A percentile compares a stretch with the other conserved stretches of the same genome.
Conservation (phyloP, 2,113 vertebrate genomes). For the Sphaerodactylus townsendi region DNA sequence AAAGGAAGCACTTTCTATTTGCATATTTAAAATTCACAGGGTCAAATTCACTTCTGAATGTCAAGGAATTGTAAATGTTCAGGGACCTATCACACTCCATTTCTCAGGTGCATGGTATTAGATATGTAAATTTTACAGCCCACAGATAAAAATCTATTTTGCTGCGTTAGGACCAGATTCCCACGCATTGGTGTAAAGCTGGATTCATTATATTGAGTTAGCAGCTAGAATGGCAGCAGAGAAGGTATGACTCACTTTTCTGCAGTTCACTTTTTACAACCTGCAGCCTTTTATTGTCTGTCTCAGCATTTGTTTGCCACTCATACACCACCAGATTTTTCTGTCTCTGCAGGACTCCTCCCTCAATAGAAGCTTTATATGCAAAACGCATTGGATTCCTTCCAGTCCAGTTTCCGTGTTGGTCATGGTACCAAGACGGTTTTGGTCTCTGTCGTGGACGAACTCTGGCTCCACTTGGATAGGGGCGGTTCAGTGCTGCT, state of each 20-base stretch:
- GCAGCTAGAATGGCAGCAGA: neutral
- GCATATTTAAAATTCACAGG: slow-evolving; percentile 13
- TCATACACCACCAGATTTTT: neutral
- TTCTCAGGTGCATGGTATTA: neutral
- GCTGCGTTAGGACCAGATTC: neutral
- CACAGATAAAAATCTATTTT: neutral
- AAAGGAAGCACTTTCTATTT: slow-evolving; percentile 6
- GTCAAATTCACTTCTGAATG: slow-evolving; percentile 13
- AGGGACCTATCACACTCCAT: neutral
- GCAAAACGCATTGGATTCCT: no score
- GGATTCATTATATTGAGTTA: neutral
- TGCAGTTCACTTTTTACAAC: neutral
- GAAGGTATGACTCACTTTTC: neutral
- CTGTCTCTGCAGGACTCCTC: neutral
- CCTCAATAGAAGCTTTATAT: neutral
- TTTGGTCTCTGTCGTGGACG: no score
- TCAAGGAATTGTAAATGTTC: neutral
- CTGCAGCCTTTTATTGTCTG: neutral
- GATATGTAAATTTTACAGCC: slow-evolving; percentile 3
- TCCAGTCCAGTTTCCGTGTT: no score
- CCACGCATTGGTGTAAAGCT: neutral
- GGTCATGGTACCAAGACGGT: no score
- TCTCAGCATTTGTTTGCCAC: neutral
- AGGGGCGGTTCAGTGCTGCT: no score
- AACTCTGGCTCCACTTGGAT: no score